Percentiles rank a stretch among this genome's conserved stretches.
Evolutionary conservation across 1,140 invertebrate genomes (phyloP).

Genomic region (Lepidurus arcticus): DNA sequence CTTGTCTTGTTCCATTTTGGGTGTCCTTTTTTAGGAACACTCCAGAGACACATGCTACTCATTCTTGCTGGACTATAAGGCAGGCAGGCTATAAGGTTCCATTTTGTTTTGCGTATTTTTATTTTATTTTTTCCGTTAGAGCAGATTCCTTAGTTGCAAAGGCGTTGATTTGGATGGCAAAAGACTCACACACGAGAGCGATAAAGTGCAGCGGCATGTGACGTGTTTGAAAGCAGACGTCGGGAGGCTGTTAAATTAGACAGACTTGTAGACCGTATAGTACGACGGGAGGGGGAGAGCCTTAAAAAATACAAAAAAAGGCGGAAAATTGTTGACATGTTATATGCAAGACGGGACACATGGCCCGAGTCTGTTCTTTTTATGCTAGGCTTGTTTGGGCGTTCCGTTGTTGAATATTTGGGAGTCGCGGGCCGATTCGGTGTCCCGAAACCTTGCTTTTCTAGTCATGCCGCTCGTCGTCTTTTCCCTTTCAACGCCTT

Average conservation of each 20-base stretch:
- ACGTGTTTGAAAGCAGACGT: conserved; percentile 17
- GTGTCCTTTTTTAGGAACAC: background rate
- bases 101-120: background rate
- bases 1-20: background rate
- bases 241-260: conserved; percentile 8
- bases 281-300: background rate
- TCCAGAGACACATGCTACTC: background rate
- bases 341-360: conserved; percentile 19
- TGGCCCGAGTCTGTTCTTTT: background rate
- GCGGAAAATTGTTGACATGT: conserved; percentile 2
- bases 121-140: background rate
- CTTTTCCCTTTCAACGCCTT: background rate
- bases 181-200: background rate
- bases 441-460: background rate
- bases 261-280: background rate
- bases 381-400: background rate
- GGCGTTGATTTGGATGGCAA: conserved; percentile 1
- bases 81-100: too few species aligned
- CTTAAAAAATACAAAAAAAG: background rate
- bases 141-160: background rate
- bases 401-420: conserved; percentile 6
- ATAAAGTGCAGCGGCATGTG: conserved; percentile 10
- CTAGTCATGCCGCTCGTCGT: background rate
- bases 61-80: background rate
- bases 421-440: background rate